Base-by-base conservation (phyloP, 2,888 invertebrate species). In the Eurytoma adleriae region DNA sequence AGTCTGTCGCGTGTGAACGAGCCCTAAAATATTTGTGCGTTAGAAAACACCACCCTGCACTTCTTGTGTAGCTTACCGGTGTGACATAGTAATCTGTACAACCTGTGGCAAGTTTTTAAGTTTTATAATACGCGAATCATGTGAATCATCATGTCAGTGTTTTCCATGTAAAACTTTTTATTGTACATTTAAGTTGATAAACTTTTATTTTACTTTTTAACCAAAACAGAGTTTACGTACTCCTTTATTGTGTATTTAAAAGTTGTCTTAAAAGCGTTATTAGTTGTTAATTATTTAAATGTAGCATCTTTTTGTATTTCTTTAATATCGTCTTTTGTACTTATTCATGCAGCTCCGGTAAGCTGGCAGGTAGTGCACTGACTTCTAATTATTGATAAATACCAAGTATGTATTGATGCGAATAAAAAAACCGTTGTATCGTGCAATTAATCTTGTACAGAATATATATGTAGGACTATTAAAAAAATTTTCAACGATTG, bases 391-490 rank as follows among this genome's bases (percentile, higher is more conserved):
- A 81, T 84, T 83, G 40, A 80, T 84, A 85, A 83, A 75, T 84
- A 79, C 80, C 84, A 84, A 84, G 83, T 71, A 78, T 82, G 82
- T 83, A 83, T 83, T 77, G 78, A 72, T 82, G 82, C 76, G 81
- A 81, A 84, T 82, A 81, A 73, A 57, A 27, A 71, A 77, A 77
- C 80, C 78, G 80, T 82, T 85, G 83, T 85, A 85, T 86, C 86
- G 87, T 87, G 86, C 88, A 86, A 88, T 88, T 86, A 85, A 86
- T 83, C 86, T 86, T 88, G 88, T 87, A 86, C 87, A 86, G 85
- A 79, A 61, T 81, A 76, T 79, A 68, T 78, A 75, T 70, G 62
- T 79, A 81, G 78, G 66, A 76, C 54, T 79, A 69, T 70, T 69
- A 67, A 73, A 75, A 62, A 75, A 75, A 48, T 69, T 54, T 81